Base-by-base conservation (phyloP, 2,113 vertebrate genomes). In the Nannobrachium achirus region DNA sequence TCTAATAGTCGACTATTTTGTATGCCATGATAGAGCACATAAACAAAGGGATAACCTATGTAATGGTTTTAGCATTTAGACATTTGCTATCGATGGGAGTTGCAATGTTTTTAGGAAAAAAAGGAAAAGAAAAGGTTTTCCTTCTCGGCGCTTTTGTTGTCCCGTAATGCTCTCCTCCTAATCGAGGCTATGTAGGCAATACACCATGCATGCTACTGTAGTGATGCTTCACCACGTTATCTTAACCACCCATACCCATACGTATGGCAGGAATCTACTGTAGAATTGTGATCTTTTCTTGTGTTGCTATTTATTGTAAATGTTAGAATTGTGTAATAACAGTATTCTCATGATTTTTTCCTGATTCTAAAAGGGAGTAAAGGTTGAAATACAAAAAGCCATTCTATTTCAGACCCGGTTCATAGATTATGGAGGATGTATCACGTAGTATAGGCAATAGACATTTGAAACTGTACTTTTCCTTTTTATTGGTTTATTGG, bases 151-250 rank as follows among this genome's bases (percentile, higher is more conserved):
- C 81, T 86, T 83, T 86, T 58, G 69, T 61, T 79, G 88, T 91
- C 72, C 75, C 69, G 83, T 88, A 81, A 75, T 46, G 77, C 83
- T 89, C 60, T 78, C 78, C 25, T 79, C 87, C 70, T 77, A 79
- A 78, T 71, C 78, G 78, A 15, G 66, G 77, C 80, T 82, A 51
- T 80, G 80, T 86, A 89, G 83, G 83, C 80, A 75, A 84, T 81
- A 80, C 86, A 68, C 71, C 63, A 63, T 90, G 92, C 92, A 93
- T 93, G 92, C 89, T n/a, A n/a, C n/a, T 33, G 3, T 66, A 89
- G 85, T 89, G 76, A 84, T 62, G 84, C 83, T 89, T 86, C 8
- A 48, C 79, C 83, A 85, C 85, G 73, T 85, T 78, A 87, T 78
- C 79, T 64, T 76, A 79, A 81, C 77, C 20, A 59, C 76, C 74